A percentile compares a stretch with the other conserved stretches of the same genome.
phyloP scores from a whole-genome alignment of 2,113 vertebrate species.

The Sarotherodon lohbergeri region DNA sequence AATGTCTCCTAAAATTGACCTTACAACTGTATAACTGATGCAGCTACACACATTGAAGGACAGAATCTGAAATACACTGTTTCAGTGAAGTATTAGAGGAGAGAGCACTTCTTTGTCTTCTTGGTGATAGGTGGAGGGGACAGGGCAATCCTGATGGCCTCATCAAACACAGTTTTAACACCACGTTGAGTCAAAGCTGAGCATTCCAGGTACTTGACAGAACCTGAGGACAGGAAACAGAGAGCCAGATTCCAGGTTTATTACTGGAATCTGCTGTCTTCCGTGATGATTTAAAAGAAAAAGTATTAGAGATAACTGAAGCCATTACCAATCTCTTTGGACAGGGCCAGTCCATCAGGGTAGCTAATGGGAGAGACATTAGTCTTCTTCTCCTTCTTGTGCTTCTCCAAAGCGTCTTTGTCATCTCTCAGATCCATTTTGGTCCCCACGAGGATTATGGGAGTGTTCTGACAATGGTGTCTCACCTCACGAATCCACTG shows the following conservation, averaged over 20 bases:
- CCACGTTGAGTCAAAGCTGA: slow-evolving; percentile 94
- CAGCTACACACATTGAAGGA: slow-evolving; percentile 45
- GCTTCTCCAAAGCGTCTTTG: slow-evolving; percentile 93
- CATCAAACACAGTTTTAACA: slow-evolving; percentile 97
- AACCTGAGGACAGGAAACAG: slow-evolving; percentile 66
- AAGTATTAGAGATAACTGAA: not conserved
- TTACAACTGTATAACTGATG: slow-evolving; percentile 4
- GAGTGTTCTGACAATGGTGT: not conserved
- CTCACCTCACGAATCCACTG: not conserved
- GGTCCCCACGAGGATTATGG: not conserved
- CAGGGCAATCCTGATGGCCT: slow-evolving; percentile 92
- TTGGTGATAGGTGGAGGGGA: slow-evolving; percentile 92
- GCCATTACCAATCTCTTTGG: slow-evolving; percentile 90
- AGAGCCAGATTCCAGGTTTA: not conserved
- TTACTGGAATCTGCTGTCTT: not conserved
- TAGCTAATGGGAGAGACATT: slow-evolving; percentile 89
- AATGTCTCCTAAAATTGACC: slow-evolving; percentile 33
- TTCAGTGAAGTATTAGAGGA: slow-evolving; percentile 76
- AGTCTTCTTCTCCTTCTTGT: slow-evolving; percentile 88
- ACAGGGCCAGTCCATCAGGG: slow-evolving; percentile 95
- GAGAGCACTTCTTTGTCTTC: slow-evolving; percentile 84
- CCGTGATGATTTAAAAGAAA: not conserved
- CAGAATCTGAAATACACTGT: slow-evolving; percentile 44
- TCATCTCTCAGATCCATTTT: slow-evolving; percentile 82
- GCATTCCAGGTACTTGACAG: slow-evolving; percentile 96